Percentiles rank a stretch among this genome's conserved stretches.
phyloP scores from a whole-genome alignment of 2,888 invertebrate species.

The Lymantria monacha region DNA sequence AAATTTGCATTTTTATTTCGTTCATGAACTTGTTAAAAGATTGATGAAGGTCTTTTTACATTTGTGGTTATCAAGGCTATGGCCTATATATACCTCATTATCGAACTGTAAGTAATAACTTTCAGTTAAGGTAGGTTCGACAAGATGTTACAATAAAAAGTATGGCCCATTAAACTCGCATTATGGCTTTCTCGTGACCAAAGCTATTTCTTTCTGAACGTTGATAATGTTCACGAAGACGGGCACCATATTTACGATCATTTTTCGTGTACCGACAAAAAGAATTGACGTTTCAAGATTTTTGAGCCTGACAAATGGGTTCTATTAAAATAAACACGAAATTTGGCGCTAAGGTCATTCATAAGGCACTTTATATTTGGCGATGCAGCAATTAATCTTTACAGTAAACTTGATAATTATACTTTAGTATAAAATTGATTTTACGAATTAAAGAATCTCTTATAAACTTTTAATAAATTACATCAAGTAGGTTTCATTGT shows the following conservation, averaged over 20 bases:
- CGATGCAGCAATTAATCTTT: not conserved
- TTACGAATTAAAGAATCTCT: too few species aligned
- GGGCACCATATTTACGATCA: conserved; percentile 60
- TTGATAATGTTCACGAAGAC: conserved; percentile 69
- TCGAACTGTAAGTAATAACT: conserved; percentile 47
- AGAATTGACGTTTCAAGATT: conserved; percentile 46
- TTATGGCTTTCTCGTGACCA: conserved; percentile 66
- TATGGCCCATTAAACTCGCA: conserved; percentile 64
- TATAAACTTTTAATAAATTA: too few species aligned
- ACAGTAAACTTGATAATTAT: too few species aligned
- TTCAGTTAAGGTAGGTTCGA: conserved; percentile 63
- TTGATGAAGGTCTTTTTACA: conserved; percentile 40
- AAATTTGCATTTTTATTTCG: conserved; percentile 17
- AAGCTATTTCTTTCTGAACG: conserved; percentile 62
- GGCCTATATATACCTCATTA: conserved; percentile 54
- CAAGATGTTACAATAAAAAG: conserved; percentile 65
- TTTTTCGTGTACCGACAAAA: conserved; percentile 49
- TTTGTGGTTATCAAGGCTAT: conserved; percentile 52
- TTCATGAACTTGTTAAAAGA: conserved; percentile 58
- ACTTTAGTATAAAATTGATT: too few species aligned
- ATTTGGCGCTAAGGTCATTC: conserved; percentile 36
- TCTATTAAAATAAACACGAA: conserved; percentile 50
- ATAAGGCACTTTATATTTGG: conserved; percentile 16
- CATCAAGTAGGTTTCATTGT: too few species aligned
- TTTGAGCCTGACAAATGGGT: conserved; percentile 47